Base-by-base conservation (phyloP, 1,140 invertebrate species). In the Drosophila murphyi region DNA sequence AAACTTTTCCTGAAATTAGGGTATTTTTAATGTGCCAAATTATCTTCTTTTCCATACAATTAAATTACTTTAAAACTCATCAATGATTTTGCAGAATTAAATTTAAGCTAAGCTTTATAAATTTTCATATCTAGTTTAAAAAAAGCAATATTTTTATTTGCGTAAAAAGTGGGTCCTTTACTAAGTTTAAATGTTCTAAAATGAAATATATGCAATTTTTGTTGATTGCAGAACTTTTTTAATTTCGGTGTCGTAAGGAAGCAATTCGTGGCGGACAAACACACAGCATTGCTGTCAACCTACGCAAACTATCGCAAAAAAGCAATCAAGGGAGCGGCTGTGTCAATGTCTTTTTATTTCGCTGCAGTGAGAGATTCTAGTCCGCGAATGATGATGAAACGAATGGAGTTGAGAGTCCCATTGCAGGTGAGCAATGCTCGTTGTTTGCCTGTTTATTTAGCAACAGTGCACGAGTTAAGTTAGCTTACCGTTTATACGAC, bases 321-420 rank as follows among this genome's bases (percentile, higher is more conserved):
- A 10, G 5, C 6, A 4, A 28, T 4, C 31, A 5, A 8, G 20
- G 7, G n/a, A n/a, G 43, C 8, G 54, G 41, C 55, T 56, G 62
- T 76, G 65, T 71, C 61, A 87, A 69, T 72, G 82, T 68, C 70
- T 87, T 86, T 80, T 73, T 69, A 83, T 83, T 80, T 80, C 64
- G 68, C 55, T 69, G 55, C 65, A 57, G 35, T 41, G 39, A 67
- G 52, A 35, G 61, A 10, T 50, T 47, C 28, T 57, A 31, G 61
- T 55, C 43, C 57, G 56, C 68, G 35, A 43, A n/a, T 43, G 39
- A 43, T 72, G 76, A 60, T 64, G 69, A 56, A 78, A 76, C 76
- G 73, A 82, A 72, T 63, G 57, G 71, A 72, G 35, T 72, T 79
- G 77, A 47, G 72, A 77, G 64, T 83, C 70, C 74, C 54, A 55